Conservation (phyloP, 2,888 invertebrate species). For the Metellina segmentata region DNA sequence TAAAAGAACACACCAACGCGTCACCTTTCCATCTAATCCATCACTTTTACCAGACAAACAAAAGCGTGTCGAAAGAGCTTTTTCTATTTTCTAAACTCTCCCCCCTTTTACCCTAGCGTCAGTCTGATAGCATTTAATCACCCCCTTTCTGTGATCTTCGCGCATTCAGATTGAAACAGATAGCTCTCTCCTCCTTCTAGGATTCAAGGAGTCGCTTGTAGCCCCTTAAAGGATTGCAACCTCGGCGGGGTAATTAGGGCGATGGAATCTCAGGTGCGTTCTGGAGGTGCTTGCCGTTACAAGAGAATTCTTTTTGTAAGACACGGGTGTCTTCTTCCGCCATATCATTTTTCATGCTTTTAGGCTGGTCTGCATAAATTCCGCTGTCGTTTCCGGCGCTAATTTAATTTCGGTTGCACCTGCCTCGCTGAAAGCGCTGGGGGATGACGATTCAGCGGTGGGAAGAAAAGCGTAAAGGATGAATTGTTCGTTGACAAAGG, state of each 20-base stretch:
- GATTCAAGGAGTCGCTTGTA: not conserved
- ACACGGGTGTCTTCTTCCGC: not conserved
- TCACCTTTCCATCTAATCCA: slow-evolving; percentile 57
- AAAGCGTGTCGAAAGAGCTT: slow-evolving; percentile 56
- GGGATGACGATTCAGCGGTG: not conserved
- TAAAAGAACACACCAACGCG: slow-evolving; percentile 23
- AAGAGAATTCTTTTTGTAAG: slow-evolving; percentile 59
- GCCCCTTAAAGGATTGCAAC: slow-evolving; percentile 12
- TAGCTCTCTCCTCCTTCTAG: slow-evolving; percentile 29
- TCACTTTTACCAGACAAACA: slow-evolving; percentile 40
- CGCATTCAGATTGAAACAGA: slow-evolving; percentile 67
- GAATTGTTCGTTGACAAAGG: not conserved
- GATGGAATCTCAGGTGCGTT: slow-evolving; percentile 16
- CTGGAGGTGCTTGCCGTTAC: slow-evolving; percentile 5
- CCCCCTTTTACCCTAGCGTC: not conserved
- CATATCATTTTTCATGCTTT: slow-evolving; percentile 40
- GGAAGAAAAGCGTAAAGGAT: not conserved
- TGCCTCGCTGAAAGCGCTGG: not conserved
- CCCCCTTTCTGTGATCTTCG: slow-evolving; percentile 8
- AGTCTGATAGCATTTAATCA: slow-evolving; percentile 59
- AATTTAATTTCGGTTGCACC: slow-evolving; percentile 47
- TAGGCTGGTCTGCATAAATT: slow-evolving; percentile 25
- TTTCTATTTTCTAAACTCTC: not conserved
- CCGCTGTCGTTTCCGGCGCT: slow-evolving; percentile 3
- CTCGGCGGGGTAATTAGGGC: slow-evolving; percentile 61